Base-by-base conservation (phyloP, 2,797 vertebrate genomes). In the Propithecus deckenii region DNA sequence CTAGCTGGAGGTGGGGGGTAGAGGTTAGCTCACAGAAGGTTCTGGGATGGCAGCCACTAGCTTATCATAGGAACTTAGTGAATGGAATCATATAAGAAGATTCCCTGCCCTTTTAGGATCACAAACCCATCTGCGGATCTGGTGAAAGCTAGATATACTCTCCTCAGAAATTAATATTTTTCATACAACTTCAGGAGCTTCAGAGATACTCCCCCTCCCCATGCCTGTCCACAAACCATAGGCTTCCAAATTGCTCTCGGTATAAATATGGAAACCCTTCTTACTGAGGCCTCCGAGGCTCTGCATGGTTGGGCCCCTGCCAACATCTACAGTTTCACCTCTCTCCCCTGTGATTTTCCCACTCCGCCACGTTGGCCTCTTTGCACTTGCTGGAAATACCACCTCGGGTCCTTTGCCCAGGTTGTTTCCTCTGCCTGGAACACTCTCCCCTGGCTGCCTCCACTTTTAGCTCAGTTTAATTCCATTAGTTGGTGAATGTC, bases 331-430 rank as follows among this genome's bases (percentile, higher is more conserved):
- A 69, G 18, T 55, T 65, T 96, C 4, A 18, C 50, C 65, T 57
- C 32, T 88, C 22, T 92, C 38, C 67, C 78, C 63, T 91, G 57
- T 69, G 55, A 32, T 59, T 86, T 88, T 78, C 46, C 72, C 46
- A 46, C 43, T 74, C 20, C 41, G 43, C 52, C 46, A 76, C 11
- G 1, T 35, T 74, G 88, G 85, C 75, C 38, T 96, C 76, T 91
- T 91, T 79, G 32, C n/a, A 91, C 67, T 94, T 97, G 84, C 71
- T 95, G 28, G 43, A 94, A 95, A 84, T 86, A 87, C 20, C 5
- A 87, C 57, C 79, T 94, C 43, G 30, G 75, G 65, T 61, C 67
- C 30, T 96, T 95, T 88, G 78, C 52, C 46, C 41, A 61, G 89
- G 72, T 71, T 67, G 28, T 95, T 90, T 95, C 50, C 79, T 94